phyloP scores from a whole-genome alignment of 1,140 invertebrate species.

The Mercenaria mercenaria region DNA sequence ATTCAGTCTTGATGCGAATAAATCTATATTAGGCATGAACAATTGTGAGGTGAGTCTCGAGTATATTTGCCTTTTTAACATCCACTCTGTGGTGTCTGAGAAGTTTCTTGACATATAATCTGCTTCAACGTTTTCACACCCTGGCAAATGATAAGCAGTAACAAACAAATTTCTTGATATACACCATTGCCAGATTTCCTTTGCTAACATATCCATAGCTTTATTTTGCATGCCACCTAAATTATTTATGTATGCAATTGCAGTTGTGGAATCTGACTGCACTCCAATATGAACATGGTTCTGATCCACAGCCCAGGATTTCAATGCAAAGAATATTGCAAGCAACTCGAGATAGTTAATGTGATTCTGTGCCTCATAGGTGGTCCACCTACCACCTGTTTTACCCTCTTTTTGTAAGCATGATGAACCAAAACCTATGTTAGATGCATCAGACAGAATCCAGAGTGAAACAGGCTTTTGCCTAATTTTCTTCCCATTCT shows the following conservation, averaged over 20 bases:
- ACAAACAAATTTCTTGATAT: conserved; percentile 41
- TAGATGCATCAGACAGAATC: conserved; percentile 1
- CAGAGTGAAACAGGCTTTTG: conserved; percentile 12
- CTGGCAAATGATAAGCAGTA: conserved; percentile 44
- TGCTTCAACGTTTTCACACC: background rate
- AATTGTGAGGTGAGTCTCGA: background rate
- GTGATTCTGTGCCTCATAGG: background rate
- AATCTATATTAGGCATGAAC: conserved; percentile 38
- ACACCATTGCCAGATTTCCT: conserved; percentile 61
- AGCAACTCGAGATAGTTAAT: no score
- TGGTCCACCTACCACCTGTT: no score
- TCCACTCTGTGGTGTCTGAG: conserved; percentile 49
- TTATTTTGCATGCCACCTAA: conserved; percentile 24
- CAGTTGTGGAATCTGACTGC: conserved; percentile 10
- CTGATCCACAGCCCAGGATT: no score
- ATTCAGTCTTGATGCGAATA: conserved; percentile 60
- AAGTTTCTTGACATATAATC: no score
- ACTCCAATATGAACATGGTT: no score
- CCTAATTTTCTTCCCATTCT: conserved; percentile 51
- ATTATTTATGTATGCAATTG: conserved; percentile 47
- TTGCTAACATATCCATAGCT: no score
- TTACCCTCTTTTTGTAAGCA: no score
- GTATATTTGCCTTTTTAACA: conserved; percentile 2
- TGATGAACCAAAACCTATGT: background rate
- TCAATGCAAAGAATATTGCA: no score